Conservation (phyloP, 1,140 invertebrate species). For the Drosophila lacertosa region DNA sequence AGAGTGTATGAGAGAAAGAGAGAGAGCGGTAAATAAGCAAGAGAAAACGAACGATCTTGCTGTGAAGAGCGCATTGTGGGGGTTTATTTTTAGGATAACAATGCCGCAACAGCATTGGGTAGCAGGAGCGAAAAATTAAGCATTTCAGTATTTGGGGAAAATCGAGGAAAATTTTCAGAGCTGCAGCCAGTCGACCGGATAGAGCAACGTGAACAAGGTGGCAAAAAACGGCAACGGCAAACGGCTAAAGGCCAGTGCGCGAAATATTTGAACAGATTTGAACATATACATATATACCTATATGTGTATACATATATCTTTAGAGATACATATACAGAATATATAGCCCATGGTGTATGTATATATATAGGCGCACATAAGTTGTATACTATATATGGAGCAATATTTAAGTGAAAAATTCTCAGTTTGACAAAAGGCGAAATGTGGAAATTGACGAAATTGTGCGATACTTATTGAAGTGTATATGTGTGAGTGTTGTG, state of each 20-base stretch:
- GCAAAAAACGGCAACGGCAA: conserved; percentile 36
- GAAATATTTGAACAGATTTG: conserved; percentile 47
- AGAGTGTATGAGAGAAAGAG: conserved; percentile 10
- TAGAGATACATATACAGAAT: conserved; percentile 43
- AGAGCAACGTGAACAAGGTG: conserved; percentile 74
- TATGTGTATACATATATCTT: conserved; percentile 31
- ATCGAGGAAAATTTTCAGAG: conserved; percentile 62
- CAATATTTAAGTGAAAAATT: conserved; percentile 47
- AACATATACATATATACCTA: conserved; percentile 13
- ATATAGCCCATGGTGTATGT: conserved; percentile 24
- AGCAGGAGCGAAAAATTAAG: conserved; percentile 49
- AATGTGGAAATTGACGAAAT: conserved; percentile 56
- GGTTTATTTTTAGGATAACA: conserved; percentile 81
- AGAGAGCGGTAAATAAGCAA: conserved; percentile 40
- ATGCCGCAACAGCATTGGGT: conserved; percentile 57
- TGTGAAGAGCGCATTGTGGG: conserved; percentile 19
- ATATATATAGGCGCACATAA: conserved; percentile 33
- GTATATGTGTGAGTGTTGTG: conserved; percentile 5
- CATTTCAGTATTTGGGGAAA: conserved; percentile 60
- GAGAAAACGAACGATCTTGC: conserved; percentile 18
- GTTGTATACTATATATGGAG: conserved; percentile 51
- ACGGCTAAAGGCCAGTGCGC: conserved; percentile 59
- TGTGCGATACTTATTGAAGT: conserved; percentile 14
- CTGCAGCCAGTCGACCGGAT: conserved; percentile 71
- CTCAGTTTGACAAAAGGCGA: conserved; percentile 55